Conservation (phyloP, 1,140 invertebrate species). For the Caenorhabditis remanei region DNA sequence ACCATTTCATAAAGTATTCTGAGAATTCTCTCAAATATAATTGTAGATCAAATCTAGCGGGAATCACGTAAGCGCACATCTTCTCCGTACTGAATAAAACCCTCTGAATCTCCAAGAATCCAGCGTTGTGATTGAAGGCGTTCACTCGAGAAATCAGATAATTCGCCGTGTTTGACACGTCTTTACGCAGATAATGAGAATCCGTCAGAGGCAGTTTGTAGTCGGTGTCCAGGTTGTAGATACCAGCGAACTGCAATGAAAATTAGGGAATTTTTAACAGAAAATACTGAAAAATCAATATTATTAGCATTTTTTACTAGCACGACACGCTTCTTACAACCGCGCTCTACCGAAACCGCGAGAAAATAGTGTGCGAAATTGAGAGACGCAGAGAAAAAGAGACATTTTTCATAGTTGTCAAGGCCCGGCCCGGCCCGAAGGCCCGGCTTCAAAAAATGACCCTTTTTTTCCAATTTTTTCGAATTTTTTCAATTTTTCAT, state of each 20-base stretch:
- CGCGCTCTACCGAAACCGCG: no score
- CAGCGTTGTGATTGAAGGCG: neutral
- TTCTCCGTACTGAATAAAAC: neutral
- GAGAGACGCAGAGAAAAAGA: no score
- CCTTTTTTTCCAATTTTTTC: no score
- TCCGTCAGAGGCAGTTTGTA: neutral
- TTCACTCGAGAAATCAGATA: neutral
- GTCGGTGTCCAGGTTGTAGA: neutral
- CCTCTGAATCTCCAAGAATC: neutral
- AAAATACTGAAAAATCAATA: neutral
- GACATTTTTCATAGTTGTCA: no score
- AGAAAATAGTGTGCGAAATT: no score
- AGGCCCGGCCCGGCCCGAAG: no score
- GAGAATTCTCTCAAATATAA: neutral
- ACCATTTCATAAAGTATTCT: neutral
- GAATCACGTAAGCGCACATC: neutral
- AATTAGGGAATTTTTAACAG: neutral
- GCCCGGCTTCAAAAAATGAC: no score
- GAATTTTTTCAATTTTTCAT: no score
- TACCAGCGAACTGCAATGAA: neutral
- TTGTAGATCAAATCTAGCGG: neutral
- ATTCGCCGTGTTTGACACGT: neutral
- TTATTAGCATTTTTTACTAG: no score
- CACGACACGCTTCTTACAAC: no score
- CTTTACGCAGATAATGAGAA: neutral